Base-by-base conservation (phyloP, 2,113 vertebrate genomes). In the Neoarius graeffei region DNA sequence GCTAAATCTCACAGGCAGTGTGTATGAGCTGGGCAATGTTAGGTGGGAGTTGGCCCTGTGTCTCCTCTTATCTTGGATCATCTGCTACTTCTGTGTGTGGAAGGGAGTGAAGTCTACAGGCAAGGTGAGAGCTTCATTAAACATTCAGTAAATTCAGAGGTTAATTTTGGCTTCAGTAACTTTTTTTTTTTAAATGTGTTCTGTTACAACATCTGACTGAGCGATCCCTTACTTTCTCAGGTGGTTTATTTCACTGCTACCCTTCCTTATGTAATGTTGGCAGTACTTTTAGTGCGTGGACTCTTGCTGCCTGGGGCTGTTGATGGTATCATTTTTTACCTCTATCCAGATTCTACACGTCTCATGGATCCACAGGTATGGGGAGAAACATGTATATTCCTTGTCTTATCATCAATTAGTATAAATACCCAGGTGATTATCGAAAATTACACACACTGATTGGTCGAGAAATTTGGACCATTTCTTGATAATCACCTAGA, bases 211-310 rank as follows among this genome's bases (percentile, higher is more conserved):
- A 20, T 74, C 7, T 60, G 15, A 69, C n/a, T n/a, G 19, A 74
- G 3, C 7, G 9, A 66, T 30, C 10, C 9, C 60, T 80, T 81
- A 86, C 83, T 71, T 23, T 0, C 42, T 42, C 93, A 99, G 98
- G 98, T 99, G 0, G 98, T 99, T 76, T 99, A 99, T 88, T 96
- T 99, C 82, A 99, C 98, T 3, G 98, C 98, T 80, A 99, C 97
- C 0, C 99, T 99, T 86, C 98, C 98, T 0, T 99, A 99, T 0
- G 1, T 96, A 90, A 99, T 98, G 97, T 93, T 99, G n/a, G 14
- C 94, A 17, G 93, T 97, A 73, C 92, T 99, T 73, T 93, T 99
- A 85, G 85, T 98, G n/a, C 97, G 98, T 64, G 98, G 98, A 3
- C 80, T 97, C 86, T 97, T 96, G 0, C 94, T 99, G 66, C 98